phyloP scores from a whole-genome alignment of 2,888 invertebrate species.

The Amblyjoppa proteus region DNA sequence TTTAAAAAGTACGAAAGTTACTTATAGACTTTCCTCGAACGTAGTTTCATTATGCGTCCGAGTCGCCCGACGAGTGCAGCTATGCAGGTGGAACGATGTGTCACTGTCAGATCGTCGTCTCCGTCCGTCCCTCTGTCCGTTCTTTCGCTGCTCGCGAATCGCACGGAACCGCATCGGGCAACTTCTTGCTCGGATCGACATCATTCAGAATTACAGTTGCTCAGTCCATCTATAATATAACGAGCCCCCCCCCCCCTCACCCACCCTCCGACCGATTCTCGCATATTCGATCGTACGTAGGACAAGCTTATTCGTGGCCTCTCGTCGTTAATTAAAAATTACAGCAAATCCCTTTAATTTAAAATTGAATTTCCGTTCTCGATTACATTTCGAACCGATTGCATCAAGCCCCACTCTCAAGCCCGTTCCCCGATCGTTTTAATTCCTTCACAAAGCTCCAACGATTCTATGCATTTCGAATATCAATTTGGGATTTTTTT shows the following conservation, averaged over 20 bases:
- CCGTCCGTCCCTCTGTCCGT: constrained; percentile 60
- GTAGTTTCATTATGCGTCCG: constrained; percentile 69
- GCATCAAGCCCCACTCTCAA: constrained; percentile 34
- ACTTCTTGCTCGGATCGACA: constrained; percentile 62
- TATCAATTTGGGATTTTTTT: constrained; percentile 65
- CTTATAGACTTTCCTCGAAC: constrained; percentile 40
- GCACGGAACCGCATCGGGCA: constrained; percentile 42
- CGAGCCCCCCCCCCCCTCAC: neutral
- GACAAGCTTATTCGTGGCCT: constrained; percentile 46
- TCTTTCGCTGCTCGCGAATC: constrained; percentile 63
- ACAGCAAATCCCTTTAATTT: constrained; percentile 67
- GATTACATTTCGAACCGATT: constrained; percentile 62
- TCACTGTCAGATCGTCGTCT: constrained; percentile 73
- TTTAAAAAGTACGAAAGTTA: neutral
- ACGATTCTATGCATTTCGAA: constrained; percentile 69
- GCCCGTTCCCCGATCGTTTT: constrained; percentile 47
- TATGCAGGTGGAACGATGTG: constrained; percentile 67
- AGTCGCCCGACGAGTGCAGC: constrained; percentile 66
- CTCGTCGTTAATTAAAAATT: constrained; percentile 69
- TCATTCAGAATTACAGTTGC: constrained; percentile 21
- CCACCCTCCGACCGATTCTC: constrained; percentile 23
- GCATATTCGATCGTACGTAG: constrained; percentile 46
- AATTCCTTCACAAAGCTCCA: constrained; percentile 64
- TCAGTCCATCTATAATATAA: constrained; percentile 10
- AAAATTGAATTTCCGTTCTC: constrained; percentile 63